A percentile compares a stretch with the other conserved stretches of the same genome.
Conservation (phyloP, 2,797 vertebrate genomes). For the Tolypeutes matacus region DNA sequence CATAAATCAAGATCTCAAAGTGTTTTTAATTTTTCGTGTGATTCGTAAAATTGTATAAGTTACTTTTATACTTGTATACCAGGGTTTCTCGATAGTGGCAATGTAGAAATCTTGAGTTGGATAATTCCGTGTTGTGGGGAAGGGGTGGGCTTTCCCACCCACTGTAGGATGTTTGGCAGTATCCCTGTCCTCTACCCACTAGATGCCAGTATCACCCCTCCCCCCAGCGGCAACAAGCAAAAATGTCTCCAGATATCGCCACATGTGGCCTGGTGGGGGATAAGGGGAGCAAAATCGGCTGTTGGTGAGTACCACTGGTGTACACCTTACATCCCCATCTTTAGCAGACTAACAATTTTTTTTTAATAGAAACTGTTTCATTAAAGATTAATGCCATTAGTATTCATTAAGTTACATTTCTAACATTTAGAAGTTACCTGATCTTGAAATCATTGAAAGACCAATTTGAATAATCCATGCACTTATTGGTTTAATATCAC, state of each 20-base stretch:
- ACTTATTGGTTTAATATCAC: conserved; percentile 69
- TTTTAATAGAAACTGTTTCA: conserved; percentile 52
- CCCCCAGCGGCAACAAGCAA: background rate
- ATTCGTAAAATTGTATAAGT: background rate
- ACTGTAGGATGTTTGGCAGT: background rate
- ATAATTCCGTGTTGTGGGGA: background rate
- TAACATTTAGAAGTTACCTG: conserved; percentile 48
- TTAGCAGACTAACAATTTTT: conserved; percentile 33
- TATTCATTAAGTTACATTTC: conserved; percentile 61
- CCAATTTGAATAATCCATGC: conserved; percentile 72
- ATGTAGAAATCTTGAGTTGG: background rate
- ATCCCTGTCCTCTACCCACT: background rate
- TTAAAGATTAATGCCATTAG: conserved; percentile 62
- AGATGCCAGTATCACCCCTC: background rate
- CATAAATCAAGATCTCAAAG: conserved; percentile 71
- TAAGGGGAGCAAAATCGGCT: background rate
- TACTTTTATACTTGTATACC: background rate
- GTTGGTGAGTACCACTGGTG: background rate
- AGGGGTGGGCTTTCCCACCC: background rate
- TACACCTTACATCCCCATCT: background rate
- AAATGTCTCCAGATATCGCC: background rate
- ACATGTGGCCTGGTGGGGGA: background rate
- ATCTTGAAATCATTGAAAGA: conserved; percentile 66
- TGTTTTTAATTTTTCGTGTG: conserved; percentile 29
- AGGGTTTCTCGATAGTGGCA: background rate